Base-by-base conservation (phyloP, 2,797 vertebrate species). In the Selene dorsalis region DNA sequence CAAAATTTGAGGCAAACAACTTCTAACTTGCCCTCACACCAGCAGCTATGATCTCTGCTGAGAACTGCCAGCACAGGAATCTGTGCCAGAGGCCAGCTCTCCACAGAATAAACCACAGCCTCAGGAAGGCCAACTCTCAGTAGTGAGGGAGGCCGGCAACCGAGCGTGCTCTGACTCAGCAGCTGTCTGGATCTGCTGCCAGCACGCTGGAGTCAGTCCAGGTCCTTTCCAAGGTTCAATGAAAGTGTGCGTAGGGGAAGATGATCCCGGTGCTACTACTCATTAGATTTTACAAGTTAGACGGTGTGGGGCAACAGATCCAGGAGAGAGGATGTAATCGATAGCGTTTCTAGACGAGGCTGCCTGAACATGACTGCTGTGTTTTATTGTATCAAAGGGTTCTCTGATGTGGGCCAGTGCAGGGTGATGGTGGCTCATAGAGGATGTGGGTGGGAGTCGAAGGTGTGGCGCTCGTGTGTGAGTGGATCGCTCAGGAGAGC, bases 91-190 rank as follows among this genome's bases (percentile, higher is more conserved):
- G 73, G 41, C 48, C 66, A 6, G 22, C 58, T 69, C 52, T 73
- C 41, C 38, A 56, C 69, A 60, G 65, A 80, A 41, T 4, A 26
- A 60, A 65, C 24, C 60, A 8, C 56, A 74, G 77, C 79, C 81
- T 35, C 32, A 75, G 52, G 75, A 26, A 64, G 68, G 45, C 61
- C 35, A 55, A 60, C 64, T 30, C 35, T 77, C 61, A 39, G 79
- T 41, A 61, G 80, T 45, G 24, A 39, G 39, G 45, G 70, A 80
- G 71, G 69, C 50, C 47, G 55, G 69, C 65, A 75, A 69, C 39
- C 30, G 70, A 81, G 58, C 67, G 14, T 41, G 69, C 79, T 83
- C 81, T 87, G 91, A 92, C 80, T 90, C 86, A 89, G 91, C 88
- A 83, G 86, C 77, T 83, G 84, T 39, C 84, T 69, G 73, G 62